Evolutionary conservation across 1,140 invertebrate genomes (phyloP).

Genomic region (Hyles vespertilio): DNA sequence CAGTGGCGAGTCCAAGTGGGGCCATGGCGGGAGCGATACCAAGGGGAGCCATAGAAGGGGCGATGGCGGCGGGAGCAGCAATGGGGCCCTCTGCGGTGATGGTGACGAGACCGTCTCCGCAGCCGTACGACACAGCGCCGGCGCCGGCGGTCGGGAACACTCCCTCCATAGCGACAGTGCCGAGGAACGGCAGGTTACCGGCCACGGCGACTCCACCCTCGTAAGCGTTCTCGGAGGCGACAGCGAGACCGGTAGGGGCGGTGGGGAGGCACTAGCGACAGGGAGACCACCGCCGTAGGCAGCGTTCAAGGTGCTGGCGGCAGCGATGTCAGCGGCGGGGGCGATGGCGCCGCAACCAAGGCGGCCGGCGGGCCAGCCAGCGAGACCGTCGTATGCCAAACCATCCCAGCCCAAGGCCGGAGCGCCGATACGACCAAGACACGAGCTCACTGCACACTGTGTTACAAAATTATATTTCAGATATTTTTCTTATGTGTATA

Average conservation of each 20-base stretch:
- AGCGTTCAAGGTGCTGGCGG: neutral
- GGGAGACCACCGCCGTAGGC: constrained; percentile 1
- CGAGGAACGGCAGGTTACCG: constrained; percentile 29
- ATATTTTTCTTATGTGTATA: too few relatives aligned
- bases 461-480: too few relatives aligned
- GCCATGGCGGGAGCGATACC: neutral
- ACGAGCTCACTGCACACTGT: too few relatives aligned
- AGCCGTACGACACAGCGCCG: constrained; percentile 25
- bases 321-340: neutral
- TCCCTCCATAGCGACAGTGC: constrained; percentile 36
- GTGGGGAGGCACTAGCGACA: constrained; percentile 1
- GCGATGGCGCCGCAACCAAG: neutral
- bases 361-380: too few relatives aligned
- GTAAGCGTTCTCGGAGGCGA: neutral
- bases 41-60: neutral
- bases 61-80: neutral
- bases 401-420: too few relatives aligned
- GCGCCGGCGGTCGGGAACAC: constrained; percentile 35
- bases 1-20: neutral
- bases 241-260: neutral
- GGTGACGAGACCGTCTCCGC: constrained; percentile 10
- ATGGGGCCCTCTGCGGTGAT: constrained; percentile 4
- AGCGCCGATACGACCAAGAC: too few relatives aligned
- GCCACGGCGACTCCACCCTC: neutral
- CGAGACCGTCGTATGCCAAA: too few relatives aligned